Base-by-base conservation (phyloP, 30 jellyfish, hydroid and myxozoan genomes). In the Rhopilema esculentum region DNA sequence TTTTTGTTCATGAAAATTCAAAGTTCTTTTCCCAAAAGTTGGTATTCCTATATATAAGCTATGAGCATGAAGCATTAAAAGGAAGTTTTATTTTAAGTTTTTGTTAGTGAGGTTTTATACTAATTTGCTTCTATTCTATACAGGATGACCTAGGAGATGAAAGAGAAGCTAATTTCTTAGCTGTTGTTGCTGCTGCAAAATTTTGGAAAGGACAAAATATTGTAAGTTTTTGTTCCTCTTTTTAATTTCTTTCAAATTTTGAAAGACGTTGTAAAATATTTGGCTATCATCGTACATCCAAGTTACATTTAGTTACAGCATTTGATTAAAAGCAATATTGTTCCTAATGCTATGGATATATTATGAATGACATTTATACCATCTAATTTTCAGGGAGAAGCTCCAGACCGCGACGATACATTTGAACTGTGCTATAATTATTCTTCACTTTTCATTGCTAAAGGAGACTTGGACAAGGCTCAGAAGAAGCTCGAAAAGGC, bases 91-190 rank as follows among this genome's bases (percentile, higher is more conserved):
- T n/a, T n/a, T n/a, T n/a, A n/a, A n/a, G n/a, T n/a, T n/a, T n/a
- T 40, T 40, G 57, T 12, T 12, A 2, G 57, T 12, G 6, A 2
- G 6, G 57, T 40, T 40, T 40, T 40, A 2, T 40, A 20, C 22
- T 49, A 21, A 27, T 27, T 28, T 27, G n/a, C 27, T 75, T 76
- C 1, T 28, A 4, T 53, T 63, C 66, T 28, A 16, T 64, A 12
- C 52, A 93, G 98, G 99, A 95, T 86, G 99, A 95, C 52, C 78
- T 83, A 65, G 97, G 95, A 23, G 97, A 95, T 81, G 99, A 95
- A 72, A 82, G 99, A 62, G 99, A 95, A 75, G 97, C 99, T 1
- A 95, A 95, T 63, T 85, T 85, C 97, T 76, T 95, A 24, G 99
- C 99, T 25, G 97, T 90, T 23, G 82, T 95, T 82, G 97, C 99